Evolutionary conservation across 2,888 invertebrate species (phyloP), one percentile per base, ranked within the genome.

Genomic region (Drosophila melanosoma): DNA sequence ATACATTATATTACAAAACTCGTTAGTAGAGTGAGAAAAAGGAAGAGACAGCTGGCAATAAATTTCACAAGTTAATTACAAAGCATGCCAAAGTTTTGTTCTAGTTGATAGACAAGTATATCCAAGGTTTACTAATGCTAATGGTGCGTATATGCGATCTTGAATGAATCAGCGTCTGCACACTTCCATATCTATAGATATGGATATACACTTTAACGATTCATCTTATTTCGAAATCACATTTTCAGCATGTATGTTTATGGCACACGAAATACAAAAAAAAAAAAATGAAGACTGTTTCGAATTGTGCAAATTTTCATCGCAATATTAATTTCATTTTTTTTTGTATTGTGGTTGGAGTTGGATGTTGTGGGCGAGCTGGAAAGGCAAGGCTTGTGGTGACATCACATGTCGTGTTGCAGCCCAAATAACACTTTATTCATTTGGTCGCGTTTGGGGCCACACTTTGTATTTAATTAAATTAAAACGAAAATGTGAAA

Each of bases 41-140:
- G 23, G 8, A 15, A 45, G 4, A 15, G 45, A 45, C 23, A 45
- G 45, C 45, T 23, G 45, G 54, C 29, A 70, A 69, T 29, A 62
- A 49, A 36, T 60, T 82, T 83, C 58, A 45, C 52, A 71, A 70
- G 59, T 68, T 71, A 69, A 70, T 79, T 70, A 62, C 81, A 45
- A 70, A 73, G 82, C 74, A 79, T 49, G 73, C 76, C 60, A 67
- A 69, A 73, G 67, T 20, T 77, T 80, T 79, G 82, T 82, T 78
- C 74, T 69, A 78, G 68, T 69, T 71, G 74, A 67, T 66, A n/a
- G 69, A 54, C 59, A 65, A 76, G 53, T 70, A 51, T 58, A 73
- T 72, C 66, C 72, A 84, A 90, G 91, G 91, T 91, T 91, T 91
- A 91, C 84, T 79, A 88, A 81, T 84, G 88, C 82, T 83, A 87